phyloP scores from a whole-genome alignment of 2,888 invertebrate species.

The Petrolisthes cinctipes region DNA sequence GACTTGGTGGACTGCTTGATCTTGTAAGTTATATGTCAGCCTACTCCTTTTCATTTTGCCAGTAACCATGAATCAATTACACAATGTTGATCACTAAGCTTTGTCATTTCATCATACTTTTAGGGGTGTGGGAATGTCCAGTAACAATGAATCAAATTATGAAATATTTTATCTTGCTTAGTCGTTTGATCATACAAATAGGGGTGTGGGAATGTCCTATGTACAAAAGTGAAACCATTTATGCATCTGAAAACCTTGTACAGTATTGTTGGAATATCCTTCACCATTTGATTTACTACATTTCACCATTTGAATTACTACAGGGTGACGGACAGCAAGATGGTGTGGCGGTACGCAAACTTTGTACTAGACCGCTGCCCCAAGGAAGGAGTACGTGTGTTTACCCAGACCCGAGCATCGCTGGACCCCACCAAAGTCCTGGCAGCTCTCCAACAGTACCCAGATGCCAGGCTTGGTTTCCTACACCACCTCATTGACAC shows the following conservation, averaged over 20 bases:
- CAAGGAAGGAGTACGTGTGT: constrained; percentile 53
- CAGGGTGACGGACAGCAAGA: constrained; percentile 45
- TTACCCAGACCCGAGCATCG: constrained; percentile 42
- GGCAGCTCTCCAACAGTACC: constrained; percentile 38
- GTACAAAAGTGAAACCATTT: not conserved
- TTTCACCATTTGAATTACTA: not conserved
- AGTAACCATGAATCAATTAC: no score
- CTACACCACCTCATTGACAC: constrained; percentile 58
- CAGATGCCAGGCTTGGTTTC: constrained; percentile 51
- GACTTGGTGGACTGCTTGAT: constrained; percentile 53
- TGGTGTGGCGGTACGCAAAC: constrained; percentile 61
- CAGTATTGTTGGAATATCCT: not conserved
- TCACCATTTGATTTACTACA: constrained; percentile 3
- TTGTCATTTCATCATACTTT: no score
- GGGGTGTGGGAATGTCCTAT: not conserved
- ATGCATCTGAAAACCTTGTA: not conserved
- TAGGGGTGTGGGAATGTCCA: no score
- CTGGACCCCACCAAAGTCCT: constrained; percentile 52
- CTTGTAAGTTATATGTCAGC: constrained; percentile 17
- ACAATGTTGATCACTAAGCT: no score
- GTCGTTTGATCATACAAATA: not conserved
- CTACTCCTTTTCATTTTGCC: no score
- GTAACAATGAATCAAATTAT: no score
- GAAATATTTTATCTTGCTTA: not conserved
- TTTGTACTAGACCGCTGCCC: constrained; percentile 53